phyloP scores from a whole-genome alignment of 2,888 invertebrate genomes.

The Macrosoma leucophasiata region DNA sequence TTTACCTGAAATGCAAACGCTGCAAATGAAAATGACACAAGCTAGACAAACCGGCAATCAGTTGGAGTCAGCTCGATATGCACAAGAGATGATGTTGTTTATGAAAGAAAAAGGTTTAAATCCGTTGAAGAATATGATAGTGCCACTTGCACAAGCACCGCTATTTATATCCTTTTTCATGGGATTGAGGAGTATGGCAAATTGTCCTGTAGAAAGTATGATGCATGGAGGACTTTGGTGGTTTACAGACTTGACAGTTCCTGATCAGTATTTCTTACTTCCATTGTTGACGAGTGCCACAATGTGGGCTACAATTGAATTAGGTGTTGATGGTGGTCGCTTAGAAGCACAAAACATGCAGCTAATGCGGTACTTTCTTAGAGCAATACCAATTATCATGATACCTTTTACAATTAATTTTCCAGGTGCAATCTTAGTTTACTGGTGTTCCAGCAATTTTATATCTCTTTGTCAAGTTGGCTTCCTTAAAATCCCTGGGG shows the following conservation, averaged over 20 bases:
- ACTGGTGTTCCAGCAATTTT: slow-evolving; percentile 93
- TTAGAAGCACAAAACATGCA: slow-evolving; percentile 81
- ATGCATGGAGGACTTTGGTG: slow-evolving; percentile 91
- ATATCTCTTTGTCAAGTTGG: slow-evolving; percentile 89
- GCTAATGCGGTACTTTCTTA: slow-evolving; percentile 83
- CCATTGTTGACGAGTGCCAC: slow-evolving; percentile 91
- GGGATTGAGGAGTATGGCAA: slow-evolving; percentile 91
- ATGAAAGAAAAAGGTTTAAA: slow-evolving; percentile 89
- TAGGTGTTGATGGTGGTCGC: slow-evolving; percentile 85
- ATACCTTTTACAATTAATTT: slow-evolving; percentile 92
- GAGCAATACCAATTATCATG: slow-evolving; percentile 85
- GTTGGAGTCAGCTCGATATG: slow-evolving; percentile 83
- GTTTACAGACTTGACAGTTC: slow-evolving; percentile 93
- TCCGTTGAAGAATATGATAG: slow-evolving; percentile 86
- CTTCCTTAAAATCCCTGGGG: slow-evolving; percentile 82
- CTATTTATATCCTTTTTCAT: slow-evolving; percentile 95
- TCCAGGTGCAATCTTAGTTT: slow-evolving; percentile 90
- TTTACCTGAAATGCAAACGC: slow-evolving; percentile 87
- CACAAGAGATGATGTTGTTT: slow-evolving; percentile 85
- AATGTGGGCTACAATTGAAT: slow-evolving; percentile 86
- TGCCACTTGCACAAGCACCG: slow-evolving; percentile 89
- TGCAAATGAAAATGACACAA: slow-evolving; percentile 90
- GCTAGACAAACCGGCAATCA: slow-evolving; percentile 90
- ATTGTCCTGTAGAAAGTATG: slow-evolving; percentile 93
- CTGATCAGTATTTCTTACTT: slow-evolving; percentile 92